Evolutionary conservation across 2,113 vertebrate species (phyloP).

Genomic region (Tiliqua scincoides): DNA sequence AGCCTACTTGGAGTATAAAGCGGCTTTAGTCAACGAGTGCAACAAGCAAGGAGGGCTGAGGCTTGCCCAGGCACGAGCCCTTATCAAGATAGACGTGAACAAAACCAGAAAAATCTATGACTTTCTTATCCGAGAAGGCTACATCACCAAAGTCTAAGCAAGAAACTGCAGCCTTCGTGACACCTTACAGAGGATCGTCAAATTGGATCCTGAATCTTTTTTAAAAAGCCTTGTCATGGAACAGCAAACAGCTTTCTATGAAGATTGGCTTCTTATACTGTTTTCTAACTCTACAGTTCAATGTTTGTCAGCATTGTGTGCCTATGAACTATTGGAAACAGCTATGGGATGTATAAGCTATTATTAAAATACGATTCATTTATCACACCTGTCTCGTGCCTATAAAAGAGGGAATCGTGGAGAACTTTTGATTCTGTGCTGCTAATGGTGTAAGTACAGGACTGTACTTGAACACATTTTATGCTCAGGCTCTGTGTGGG

Average conservation of each 20-base stretch:
- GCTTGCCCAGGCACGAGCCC: constrained; percentile 92
- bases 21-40: constrained; percentile 94
- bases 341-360: constrained; percentile 41
- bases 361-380: constrained; percentile 56
- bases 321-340: constrained; percentile 25
- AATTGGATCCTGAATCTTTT: too few relatives aligned
- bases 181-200: too few relatives aligned
- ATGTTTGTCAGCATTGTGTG: constrained; percentile 36
- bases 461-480: background rate
- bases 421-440: constrained; percentile 39
- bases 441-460: constrained; percentile 21
- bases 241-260: constrained; percentile 20
- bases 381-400: constrained; percentile 54
- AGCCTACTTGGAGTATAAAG: constrained; percentile 97
- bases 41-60: constrained; percentile 94
- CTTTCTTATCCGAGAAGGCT: constrained; percentile 96
- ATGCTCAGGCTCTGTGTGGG: constrained; percentile 16
- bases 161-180: constrained; percentile 3
- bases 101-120: constrained; percentile 99
- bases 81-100: constrained; percentile 99
- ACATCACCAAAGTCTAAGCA: constrained; percentile 91
- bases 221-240: background rate
- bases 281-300: constrained; percentile 44
- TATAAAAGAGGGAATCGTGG: constrained; percentile 26
- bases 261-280: constrained; percentile 41